Percentiles rank a stretch among this genome's conserved stretches.
phyloP scores from a whole-genome alignment of 2,797 vertebrate genomes.

The Synaphobranchus kaupii region DNA sequence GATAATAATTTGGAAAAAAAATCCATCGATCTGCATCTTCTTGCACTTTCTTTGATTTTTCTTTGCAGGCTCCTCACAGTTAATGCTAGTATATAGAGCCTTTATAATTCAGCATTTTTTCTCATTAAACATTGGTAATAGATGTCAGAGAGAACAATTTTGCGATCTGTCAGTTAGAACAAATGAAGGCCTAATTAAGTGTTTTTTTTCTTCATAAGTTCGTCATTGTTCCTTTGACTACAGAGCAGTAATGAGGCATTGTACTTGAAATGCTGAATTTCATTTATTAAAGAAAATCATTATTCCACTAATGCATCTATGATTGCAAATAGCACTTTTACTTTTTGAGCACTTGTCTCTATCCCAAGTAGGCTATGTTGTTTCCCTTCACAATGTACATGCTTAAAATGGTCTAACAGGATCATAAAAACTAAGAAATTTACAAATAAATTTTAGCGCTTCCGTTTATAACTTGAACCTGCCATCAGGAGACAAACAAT shows the following conservation, averaged over 20 bases:
- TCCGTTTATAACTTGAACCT: not conserved
- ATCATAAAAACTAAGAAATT: not conserved
- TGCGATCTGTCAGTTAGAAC: slow-evolving; percentile 13
- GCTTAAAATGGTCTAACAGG: not conserved
- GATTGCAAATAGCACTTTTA: not conserved
- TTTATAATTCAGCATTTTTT: not conserved
- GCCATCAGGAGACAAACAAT: not conserved
- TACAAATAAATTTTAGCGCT: not conserved
- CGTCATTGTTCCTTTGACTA: not conserved
- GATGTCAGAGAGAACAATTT: slow-evolving; percentile 5
- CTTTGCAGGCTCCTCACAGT: not conserved
- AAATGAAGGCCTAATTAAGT: slow-evolving; percentile 20
- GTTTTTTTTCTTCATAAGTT: not conserved
- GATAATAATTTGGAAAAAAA: too few relatives aligned
- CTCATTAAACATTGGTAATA: not conserved
- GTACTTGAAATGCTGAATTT: slow-evolving; percentile 3
- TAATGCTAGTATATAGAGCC: not conserved
- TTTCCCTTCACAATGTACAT: not conserved
- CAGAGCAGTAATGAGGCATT: slow-evolving; percentile 4
- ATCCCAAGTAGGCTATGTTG: not conserved
- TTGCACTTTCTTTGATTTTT: not conserved
- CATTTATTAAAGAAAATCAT: slow-evolving; percentile 6
- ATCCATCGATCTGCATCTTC: not conserved
- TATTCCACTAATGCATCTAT: not conserved
- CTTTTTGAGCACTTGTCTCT: not conserved